Percentiles rank a stretch among this genome's conserved stretches.
phyloP scores from a whole-genome alignment of 2,797 vertebrate genomes.

The Pygocentrus nattereri region DNA sequence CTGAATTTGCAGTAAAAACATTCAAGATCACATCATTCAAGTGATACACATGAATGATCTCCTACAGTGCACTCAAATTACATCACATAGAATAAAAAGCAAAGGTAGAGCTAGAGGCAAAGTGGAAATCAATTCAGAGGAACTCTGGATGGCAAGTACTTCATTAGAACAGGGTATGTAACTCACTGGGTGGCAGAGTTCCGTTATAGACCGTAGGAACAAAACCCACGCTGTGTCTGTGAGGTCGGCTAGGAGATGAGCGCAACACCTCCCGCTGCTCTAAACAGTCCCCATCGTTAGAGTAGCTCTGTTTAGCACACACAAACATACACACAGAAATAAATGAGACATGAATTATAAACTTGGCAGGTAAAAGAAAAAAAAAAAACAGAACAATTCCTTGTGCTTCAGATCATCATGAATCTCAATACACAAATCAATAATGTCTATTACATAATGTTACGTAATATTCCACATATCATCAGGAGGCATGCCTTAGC shows the following conservation, averaged over 20 bases:
- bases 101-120: not conserved
- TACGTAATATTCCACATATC: not conserved
- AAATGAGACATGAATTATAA: not conserved
- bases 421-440: not conserved
- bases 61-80: not conserved
- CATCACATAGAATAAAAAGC: not conserved
- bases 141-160: not conserved
- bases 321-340: conserved; percentile 25
- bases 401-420: no score
- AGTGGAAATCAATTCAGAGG: not conserved
- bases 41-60: not conserved
- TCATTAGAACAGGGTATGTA: conserved; percentile 15
- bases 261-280: conserved; percentile 89
- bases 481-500: conserved; percentile 26
- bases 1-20: not conserved
- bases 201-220: conserved; percentile 83
- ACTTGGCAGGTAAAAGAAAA: not conserved
- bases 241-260: conserved; percentile 88
- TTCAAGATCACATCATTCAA: no score
- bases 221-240: conserved; percentile 89
- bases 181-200: conserved; percentile 87
- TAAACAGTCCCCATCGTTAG: conserved; percentile 85
- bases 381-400: not conserved
- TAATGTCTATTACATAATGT: not conserved
- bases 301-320: conserved; percentile 80